These are phyloP conservation scores for Yoshiicerus persimilis DNA, from an alignment of 1,140 invertebrate genomes.

Conservation along the genomic window DNA sequence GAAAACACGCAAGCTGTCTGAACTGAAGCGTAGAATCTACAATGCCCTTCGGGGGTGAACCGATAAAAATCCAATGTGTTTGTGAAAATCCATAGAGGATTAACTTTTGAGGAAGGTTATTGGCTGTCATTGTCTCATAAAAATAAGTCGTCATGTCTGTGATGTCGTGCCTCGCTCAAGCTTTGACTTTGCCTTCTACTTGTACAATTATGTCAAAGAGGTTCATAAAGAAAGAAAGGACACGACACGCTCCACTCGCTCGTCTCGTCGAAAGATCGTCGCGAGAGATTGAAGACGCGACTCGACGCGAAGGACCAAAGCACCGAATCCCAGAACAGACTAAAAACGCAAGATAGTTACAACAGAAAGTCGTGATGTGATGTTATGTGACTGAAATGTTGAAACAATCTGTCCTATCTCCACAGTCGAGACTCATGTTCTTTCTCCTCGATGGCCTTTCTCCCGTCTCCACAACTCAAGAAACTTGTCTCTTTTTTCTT, in stretches of 20 bases:
- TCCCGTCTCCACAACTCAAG: not conserved
- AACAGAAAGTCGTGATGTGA: not conserved
- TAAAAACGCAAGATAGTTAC: not conserved
- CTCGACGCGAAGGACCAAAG: not conserved
- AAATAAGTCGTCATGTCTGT: slow-evolving; percentile 3
- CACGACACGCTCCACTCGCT: not conserved
- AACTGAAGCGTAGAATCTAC: not conserved
- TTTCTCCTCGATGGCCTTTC: not conserved
- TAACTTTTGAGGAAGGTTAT: not conserved
- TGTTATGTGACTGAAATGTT: not conserved
- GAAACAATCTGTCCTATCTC: not conserved
- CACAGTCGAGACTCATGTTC: not conserved
- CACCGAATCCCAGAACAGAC: not conserved
- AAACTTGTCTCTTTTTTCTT: not conserved
- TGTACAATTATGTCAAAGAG: not conserved
- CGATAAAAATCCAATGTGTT: not conserved
- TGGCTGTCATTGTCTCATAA: slow-evolving; percentile 3
- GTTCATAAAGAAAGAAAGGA: not conserved
- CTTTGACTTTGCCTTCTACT: not conserved
- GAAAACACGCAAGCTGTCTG: not conserved
- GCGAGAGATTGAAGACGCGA: not conserved
- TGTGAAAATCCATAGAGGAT: not conserved
- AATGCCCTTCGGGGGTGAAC: not conserved
- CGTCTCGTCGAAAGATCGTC: not conserved
- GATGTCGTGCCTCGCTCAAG: not conserved